phyloP scores from a whole-genome alignment of 1,140 invertebrate species.

The Calycopis cecrops region DNA sequence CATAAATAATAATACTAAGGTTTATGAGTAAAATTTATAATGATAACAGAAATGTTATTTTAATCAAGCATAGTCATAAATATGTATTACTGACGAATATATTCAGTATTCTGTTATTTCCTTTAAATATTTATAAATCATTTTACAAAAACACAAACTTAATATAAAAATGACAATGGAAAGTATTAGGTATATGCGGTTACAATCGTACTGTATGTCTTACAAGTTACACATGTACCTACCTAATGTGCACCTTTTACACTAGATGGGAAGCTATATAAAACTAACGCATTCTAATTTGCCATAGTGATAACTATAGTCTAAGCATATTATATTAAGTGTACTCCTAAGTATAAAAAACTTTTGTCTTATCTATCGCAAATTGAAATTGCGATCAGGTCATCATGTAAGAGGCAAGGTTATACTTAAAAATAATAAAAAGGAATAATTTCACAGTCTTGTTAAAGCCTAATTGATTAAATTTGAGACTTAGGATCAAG shows the following conservation, averaged over 20 bases:
- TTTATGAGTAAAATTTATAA: background rate
- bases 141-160: background rate
- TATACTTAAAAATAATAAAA: conserved; percentile 23
- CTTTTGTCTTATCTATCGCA: background rate
- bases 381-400: background rate
- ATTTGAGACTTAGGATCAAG: background rate
- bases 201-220: too few relatives aligned
- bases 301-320: conserved; percentile 2
- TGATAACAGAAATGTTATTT: conserved; percentile 6
- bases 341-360: too few relatives aligned
- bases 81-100: conserved; percentile 5
- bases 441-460: conserved; percentile 50
- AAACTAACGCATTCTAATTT: too few relatives aligned
- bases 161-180: background rate
- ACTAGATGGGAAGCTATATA: too few relatives aligned
- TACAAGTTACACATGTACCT: too few relatives aligned
- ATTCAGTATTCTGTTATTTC: too few relatives aligned
- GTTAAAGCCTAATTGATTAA: conserved; percentile 35
- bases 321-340: background rate
- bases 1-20: too few relatives aligned
- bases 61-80: background rate
- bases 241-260: too few relatives aligned
- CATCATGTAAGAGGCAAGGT: conserved; percentile 19
- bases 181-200: too few relatives aligned
- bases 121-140: too few relatives aligned